phyloP scores from a whole-genome alignment of 2,797 vertebrate genomes.

The Botia almorhae region DNA sequence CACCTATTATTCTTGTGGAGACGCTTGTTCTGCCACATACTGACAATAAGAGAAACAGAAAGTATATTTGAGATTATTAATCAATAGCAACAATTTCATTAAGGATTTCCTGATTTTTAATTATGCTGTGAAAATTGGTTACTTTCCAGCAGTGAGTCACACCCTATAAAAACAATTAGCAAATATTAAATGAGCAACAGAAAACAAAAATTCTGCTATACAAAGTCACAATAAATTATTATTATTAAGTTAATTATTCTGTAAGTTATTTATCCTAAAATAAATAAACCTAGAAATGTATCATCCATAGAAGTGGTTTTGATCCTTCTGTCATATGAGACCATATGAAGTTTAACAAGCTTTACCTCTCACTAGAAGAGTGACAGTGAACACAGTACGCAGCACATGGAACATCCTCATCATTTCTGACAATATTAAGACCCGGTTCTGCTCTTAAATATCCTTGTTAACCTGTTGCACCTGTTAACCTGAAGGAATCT shows the following conservation, averaged over 20 bases:
- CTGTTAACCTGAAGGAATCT: too few species aligned
- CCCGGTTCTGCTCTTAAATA: not conserved
- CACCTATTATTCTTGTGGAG: constrained; percentile 56
- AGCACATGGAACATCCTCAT: not conserved
- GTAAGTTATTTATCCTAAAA: too few species aligned
- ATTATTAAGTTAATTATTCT: not conserved
- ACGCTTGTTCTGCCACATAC: constrained; percentile 33
- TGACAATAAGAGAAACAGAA: constrained; percentile 1
- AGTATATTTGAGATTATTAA: not conserved
- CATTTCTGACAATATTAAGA: not conserved
- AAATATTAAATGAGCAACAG: not conserved
- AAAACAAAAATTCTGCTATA: not conserved
- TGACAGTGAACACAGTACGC: not conserved
- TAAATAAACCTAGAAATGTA: too few species aligned
- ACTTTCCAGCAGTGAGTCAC: not conserved
- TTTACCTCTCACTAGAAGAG: constrained; percentile 19
- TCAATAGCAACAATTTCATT: not conserved
- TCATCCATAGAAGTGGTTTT: too few species aligned
- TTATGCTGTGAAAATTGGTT: not conserved
- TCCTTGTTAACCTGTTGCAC: not conserved
- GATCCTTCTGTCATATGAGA: not conserved
- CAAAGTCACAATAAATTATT: not conserved
- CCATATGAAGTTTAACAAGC: not conserved
- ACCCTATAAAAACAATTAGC: not conserved
- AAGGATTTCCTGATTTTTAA: not conserved